These are phyloP conservation scores for Lagenorhynchus albirostris DNA, from an alignment of 2,113 vertebrate genomes.

Conservation along the genomic window DNA sequence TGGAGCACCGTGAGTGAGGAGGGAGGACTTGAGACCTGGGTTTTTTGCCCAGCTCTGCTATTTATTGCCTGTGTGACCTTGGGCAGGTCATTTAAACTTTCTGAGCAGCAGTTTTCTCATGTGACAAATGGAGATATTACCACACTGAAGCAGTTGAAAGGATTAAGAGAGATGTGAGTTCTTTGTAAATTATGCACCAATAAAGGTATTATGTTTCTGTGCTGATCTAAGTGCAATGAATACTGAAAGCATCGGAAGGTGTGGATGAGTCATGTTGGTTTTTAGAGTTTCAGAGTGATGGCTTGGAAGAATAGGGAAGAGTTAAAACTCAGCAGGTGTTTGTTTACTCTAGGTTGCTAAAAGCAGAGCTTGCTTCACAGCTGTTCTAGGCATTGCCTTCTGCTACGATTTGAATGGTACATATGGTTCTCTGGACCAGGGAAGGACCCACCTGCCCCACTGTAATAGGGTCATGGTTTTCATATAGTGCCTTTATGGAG, in stretches of 20 bases:
- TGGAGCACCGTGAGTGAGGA: neutral
- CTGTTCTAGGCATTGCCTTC: neutral
- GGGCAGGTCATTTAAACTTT: neutral
- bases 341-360: constrained; percentile 14
- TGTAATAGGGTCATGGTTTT: neutral
- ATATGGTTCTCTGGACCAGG: neutral
- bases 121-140: neutral
- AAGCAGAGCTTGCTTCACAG: neutral
- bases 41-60: neutral
- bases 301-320: neutral
- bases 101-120: neutral
- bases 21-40: neutral
- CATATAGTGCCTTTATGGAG: neutral
- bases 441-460: neutral
- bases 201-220: constrained; percentile 31
- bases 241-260: constrained; percentile 30
- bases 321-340: constrained; percentile 23
- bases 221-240: constrained; percentile 6
- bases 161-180: neutral
- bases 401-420: neutral
- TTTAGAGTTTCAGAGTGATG: neutral
- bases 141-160: neutral
- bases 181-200: neutral
- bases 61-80: neutral
- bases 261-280: constrained; percentile 19